Percentiles rank a stretch among this genome's conserved stretches.
These are phyloP conservation scores for Tachina lurida DNA, from an alignment of 2,888 invertebrate species.

Conservation along the genomic window DNA sequence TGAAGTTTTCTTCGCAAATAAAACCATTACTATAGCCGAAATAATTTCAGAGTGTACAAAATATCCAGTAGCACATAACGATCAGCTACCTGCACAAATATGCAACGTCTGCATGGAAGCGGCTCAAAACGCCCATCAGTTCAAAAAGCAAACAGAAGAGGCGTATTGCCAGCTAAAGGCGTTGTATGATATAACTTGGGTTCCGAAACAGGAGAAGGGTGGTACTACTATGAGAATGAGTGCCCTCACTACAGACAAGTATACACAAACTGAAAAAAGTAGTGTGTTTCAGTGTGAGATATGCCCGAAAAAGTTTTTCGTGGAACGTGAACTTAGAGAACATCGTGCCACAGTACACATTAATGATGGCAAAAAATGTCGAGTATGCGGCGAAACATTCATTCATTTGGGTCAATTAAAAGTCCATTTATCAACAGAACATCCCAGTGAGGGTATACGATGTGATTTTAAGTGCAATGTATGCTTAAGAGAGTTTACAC, in stretches of 20 bases:
- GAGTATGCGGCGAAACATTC: constrained; percentile 83
- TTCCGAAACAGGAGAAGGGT: constrained; percentile 67
- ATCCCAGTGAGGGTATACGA: constrained; percentile 69
- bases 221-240: constrained; percentile 27
- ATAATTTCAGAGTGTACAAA: constrained; percentile 80
- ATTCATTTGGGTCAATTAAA: constrained; percentile 82
- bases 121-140: constrained; percentile 79
- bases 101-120: constrained; percentile 79
- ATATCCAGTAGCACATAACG: constrained; percentile 82
- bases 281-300: constrained; percentile 79
- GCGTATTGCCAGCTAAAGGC: constrained; percentile 79
- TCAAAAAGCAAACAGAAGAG: constrained; percentile 80
- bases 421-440: constrained; percentile 78
- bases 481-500: constrained; percentile 83
- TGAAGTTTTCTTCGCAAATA: constrained; percentile 75
- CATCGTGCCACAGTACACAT: constrained; percentile 76
- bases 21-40: constrained; percentile 76
- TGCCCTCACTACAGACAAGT: constrained; percentile 67
- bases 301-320: constrained; percentile 79
- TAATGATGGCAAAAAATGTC: constrained; percentile 78
- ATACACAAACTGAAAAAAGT: constrained; percentile 80
- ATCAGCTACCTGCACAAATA: constrained; percentile 81
- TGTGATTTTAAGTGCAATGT: constrained; percentile 79
- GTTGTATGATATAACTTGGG: constrained; percentile 73
- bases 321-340: constrained; percentile 75